Evolutionary conservation across 2,113 vertebrate genomes (phyloP).

Genomic region (Terrapene triunguis): DNA sequence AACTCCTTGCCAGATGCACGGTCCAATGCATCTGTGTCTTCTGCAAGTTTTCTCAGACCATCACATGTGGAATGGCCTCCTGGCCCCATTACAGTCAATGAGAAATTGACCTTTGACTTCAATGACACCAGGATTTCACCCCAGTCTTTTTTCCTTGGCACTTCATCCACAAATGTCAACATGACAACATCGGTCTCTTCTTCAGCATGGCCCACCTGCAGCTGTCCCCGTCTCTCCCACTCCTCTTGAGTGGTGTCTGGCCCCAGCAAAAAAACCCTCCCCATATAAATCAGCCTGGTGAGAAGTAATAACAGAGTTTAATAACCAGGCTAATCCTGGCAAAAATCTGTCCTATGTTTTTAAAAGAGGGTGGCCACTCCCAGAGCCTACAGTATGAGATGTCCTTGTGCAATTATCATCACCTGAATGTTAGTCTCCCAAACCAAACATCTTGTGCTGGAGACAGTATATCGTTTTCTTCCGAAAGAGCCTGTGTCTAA

Average conservation of each 20-base stretch:
- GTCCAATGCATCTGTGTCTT: too few species aligned
- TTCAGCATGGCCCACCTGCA: not conserved
- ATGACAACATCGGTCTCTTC: not conserved
- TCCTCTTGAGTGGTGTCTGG: not conserved
- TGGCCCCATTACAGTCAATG: too few species aligned
- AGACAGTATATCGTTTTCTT: not conserved
- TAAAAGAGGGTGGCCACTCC: not conserved
- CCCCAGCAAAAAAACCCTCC: not conserved
- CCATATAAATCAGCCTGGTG: not conserved
- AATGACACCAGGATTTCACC: too few species aligned
- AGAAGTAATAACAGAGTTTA: not conserved
- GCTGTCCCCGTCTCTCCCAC: not conserved
- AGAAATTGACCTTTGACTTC: too few species aligned
- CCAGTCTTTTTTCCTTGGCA: not conserved
- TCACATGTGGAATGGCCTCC: too few species aligned
- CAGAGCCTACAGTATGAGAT: not conserved
- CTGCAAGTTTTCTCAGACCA: too few species aligned
- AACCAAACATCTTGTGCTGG: accelerated
- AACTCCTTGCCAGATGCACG: too few species aligned
- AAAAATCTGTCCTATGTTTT: not conserved
- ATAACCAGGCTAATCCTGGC: not conserved
- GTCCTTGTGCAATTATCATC: not conserved
- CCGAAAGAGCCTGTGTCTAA: not conserved
- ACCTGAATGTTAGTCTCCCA: not conserved
- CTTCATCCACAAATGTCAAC: slow-evolving; percentile 19